Conservation (phyloP, 2,797 vertebrate genomes). For the Coranthus polyacanthus region DNA sequence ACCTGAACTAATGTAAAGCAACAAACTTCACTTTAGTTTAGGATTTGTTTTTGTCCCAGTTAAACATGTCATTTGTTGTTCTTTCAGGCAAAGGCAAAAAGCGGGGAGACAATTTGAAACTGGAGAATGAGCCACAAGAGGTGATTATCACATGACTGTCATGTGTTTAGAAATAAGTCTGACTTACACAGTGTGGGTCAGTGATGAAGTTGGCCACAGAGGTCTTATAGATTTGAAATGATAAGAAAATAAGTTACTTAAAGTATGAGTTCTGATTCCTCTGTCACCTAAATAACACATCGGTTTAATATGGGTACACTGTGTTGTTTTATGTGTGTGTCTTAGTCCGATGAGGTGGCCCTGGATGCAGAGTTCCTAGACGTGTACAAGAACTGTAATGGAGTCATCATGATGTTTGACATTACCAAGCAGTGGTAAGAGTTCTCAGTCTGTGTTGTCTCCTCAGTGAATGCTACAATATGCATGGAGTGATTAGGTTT, state of each 20-base stretch:
- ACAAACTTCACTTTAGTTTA: conserved; percentile 1
- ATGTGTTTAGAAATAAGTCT: conserved; percentile 46
- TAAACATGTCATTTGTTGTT: conserved; percentile 38
- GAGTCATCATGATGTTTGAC: conserved; percentile 99
- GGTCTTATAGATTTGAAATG: neutral
- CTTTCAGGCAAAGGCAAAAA: conserved; percentile 94
- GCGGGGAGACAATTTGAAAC: conserved; percentile 93
- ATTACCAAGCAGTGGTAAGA: conserved; percentile 98
- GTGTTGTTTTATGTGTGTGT: conserved; percentile 15
- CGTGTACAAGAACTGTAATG: conserved; percentile 98
- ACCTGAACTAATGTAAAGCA: conserved; percentile 27
- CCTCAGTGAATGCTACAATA: conserved; percentile 57
- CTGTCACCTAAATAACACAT: too few species aligned
- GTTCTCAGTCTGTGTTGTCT: conserved; percentile 5
- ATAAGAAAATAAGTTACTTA: neutral
- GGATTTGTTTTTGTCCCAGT: neutral
- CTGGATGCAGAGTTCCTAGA: conserved; percentile 98
- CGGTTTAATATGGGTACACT: neutral
- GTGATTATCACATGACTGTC: conserved; percentile 81
- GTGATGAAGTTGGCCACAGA: conserved; percentile 10
- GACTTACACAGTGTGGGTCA: conserved; percentile 44
- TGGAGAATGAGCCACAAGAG: conserved; percentile 98
- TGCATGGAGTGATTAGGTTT: conserved; percentile 66
- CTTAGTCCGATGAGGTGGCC: conserved; percentile 95
- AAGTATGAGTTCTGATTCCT: neutral